Conservation (phyloP, 2,888 invertebrate species). For the Coremacera marginata region DNA sequence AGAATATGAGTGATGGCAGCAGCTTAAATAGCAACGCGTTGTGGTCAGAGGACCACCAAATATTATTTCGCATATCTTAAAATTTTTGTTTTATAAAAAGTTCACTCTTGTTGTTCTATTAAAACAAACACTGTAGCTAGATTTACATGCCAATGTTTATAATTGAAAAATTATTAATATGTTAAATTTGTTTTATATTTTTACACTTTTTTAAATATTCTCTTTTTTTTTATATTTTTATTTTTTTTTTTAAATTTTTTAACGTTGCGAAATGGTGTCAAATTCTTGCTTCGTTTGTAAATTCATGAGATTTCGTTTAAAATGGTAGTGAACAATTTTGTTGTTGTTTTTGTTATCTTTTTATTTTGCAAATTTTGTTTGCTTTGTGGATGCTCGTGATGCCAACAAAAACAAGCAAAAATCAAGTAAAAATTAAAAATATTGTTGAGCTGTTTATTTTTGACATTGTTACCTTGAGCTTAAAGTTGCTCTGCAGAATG, state of each 20-base stretch:
- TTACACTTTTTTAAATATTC: not conserved
- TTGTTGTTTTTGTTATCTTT: constrained; percentile 6
- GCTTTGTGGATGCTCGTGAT: not conserved
- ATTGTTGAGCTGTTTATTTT: constrained; percentile 5
- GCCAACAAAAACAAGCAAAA: not conserved
- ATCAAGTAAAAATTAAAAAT: not conserved
- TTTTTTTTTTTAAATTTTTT: not conserved
- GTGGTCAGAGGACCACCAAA: constrained; percentile 42
- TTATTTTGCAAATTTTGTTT: not conserved
- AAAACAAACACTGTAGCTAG: not conserved
- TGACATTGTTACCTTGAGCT: constrained; percentile 54
- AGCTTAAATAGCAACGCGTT: constrained; percentile 40
- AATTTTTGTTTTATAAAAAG: constrained; percentile 3
- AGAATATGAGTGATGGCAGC: constrained; percentile 33
- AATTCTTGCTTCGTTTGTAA: constrained; percentile 13
- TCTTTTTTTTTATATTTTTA: not conserved
- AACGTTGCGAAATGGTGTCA: not conserved
- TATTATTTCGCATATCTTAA: not conserved
- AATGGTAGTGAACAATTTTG: constrained; percentile 15
- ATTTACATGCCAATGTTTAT: not conserved
- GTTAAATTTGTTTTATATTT: not conserved
- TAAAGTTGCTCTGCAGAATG: constrained; percentile 22
- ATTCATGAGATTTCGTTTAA: not conserved
- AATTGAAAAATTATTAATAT: not conserved
- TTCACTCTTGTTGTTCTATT: constrained; percentile 15